Conservation (phyloP, 2,113 vertebrate genomes). For the Ginglymostoma cirratum region DNA sequence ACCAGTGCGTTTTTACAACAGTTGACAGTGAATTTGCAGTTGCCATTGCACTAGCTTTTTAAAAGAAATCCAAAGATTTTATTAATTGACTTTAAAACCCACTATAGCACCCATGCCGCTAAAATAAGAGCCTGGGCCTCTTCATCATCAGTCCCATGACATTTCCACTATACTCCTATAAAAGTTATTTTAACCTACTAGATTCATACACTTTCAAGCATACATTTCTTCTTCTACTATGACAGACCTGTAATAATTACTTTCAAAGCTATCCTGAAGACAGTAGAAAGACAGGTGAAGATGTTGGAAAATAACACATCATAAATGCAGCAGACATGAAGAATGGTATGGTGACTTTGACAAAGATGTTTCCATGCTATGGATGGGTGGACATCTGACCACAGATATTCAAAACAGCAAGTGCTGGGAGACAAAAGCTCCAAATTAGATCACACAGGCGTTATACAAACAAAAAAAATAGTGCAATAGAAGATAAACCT, state of each 20-base stretch:
- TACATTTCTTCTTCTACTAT: too few relatives aligned
- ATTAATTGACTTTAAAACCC: too few relatives aligned
- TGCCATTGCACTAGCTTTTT: too few relatives aligned
- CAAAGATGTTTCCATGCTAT: neutral
- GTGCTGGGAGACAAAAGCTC: neutral
- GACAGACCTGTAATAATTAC: neutral
- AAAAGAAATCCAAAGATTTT: too few relatives aligned
- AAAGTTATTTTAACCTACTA: neutral
- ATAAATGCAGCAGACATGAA: neutral
- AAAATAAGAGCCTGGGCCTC: too few relatives aligned
- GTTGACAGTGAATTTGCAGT: too few relatives aligned
- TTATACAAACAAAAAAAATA: neutral
- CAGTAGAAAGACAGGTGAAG: neutral
- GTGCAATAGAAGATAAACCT: neutral
- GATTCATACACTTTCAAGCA: neutral
- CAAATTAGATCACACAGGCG: neutral
- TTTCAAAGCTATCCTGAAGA: neutral
- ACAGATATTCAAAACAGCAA: neutral
- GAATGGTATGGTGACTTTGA: neutral
- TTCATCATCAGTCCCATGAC: too few relatives aligned
- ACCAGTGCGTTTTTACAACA: too few relatives aligned
- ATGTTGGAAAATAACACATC: neutral
- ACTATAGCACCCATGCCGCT: too few relatives aligned
- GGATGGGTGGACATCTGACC: neutral
- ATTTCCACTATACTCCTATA: too few relatives aligned